A percentile compares a stretch with the other conserved stretches of the same genome.
These are phyloP conservation scores for Microctenopoma lineatum DNA, from an alignment of 2,797 vertebrate genomes.

Conservation along the genomic window DNA sequence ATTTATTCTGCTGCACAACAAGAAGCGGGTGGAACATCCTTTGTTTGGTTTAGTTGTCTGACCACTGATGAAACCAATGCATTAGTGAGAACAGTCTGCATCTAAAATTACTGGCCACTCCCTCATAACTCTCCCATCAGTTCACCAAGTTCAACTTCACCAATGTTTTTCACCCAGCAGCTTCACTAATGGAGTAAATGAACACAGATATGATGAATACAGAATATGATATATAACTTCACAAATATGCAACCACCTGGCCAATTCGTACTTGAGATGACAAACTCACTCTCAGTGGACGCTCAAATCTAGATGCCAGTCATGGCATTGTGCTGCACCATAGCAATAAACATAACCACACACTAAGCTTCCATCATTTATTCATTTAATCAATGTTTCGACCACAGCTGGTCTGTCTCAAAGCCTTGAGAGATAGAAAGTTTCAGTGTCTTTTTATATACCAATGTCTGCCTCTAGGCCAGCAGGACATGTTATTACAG, in stretches of 20 bases:
- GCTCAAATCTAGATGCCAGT: background rate
- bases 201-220: constrained; percentile 1
- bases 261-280: no score
- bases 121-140: no score
- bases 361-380: background rate
- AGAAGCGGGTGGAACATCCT: background rate
- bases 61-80: constrained; percentile 1
- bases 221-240: no score
- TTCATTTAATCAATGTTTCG: background rate
- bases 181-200: background rate
- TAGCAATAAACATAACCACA: background rate
- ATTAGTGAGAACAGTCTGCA: constrained; percentile 3
- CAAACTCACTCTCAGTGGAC: no score
- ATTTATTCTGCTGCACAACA: background rate
- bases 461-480: background rate
- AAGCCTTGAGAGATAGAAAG: no score
- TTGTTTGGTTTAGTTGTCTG: background rate
- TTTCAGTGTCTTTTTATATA: background rate
- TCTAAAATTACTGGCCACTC: constrained; percentile 1
- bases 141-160: constrained; percentile 10
- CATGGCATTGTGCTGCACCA: background rate
- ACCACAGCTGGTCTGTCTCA: background rate
- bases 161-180: constrained; percentile 1
- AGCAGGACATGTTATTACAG: background rate
- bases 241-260: no score